Conservation (phyloP, 2,888 invertebrate genomes). For the Cheilosia vernalis region DNA sequence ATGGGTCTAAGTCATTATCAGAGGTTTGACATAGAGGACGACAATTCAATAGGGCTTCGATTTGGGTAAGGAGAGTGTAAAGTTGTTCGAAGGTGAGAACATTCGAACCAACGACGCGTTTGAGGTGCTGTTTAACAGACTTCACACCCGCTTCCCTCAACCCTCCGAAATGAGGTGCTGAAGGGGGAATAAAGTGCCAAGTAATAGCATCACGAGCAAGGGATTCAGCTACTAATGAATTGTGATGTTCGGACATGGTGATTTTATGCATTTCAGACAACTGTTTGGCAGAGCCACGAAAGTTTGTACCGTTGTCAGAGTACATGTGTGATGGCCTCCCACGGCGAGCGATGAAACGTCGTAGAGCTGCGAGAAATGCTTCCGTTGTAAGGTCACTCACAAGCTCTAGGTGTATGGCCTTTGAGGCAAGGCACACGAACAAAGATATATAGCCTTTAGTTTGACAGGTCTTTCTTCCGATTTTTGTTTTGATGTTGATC, state of each 20-base stretch:
- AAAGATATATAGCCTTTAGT: too few relatives aligned
- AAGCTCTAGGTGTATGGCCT: too few relatives aligned
- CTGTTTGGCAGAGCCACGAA: background rate
- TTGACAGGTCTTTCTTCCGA: too few relatives aligned
- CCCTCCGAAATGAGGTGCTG: constrained; percentile 5
- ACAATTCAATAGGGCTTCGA: background rate
- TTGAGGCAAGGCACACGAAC: too few relatives aligned
- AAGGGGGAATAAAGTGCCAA: constrained; percentile 2
- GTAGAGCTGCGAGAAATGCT: too few relatives aligned
- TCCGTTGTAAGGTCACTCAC: too few relatives aligned
- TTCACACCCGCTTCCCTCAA: constrained; percentile 7
- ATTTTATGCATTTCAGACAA: background rate
- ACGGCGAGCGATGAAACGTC: too few relatives aligned
- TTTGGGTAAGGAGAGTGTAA: constrained; percentile 4
- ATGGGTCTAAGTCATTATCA: constrained; percentile 3
- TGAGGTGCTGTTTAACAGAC: background rate
- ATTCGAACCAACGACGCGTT: background rate
- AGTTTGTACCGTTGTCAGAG: background rate
- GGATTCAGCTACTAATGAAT: background rate
- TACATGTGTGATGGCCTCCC: too few relatives aligned
- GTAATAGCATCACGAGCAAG: background rate
- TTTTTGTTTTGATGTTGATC: too few relatives aligned
- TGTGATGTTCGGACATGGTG: background rate
- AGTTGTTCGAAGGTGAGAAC: background rate
- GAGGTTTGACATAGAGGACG: background rate